A percentile compares a stretch with the other conserved stretches of the same genome.
phyloP scores from a whole-genome alignment of 2,797 vertebrate species.

The Melanotaenia boesemani region DNA sequence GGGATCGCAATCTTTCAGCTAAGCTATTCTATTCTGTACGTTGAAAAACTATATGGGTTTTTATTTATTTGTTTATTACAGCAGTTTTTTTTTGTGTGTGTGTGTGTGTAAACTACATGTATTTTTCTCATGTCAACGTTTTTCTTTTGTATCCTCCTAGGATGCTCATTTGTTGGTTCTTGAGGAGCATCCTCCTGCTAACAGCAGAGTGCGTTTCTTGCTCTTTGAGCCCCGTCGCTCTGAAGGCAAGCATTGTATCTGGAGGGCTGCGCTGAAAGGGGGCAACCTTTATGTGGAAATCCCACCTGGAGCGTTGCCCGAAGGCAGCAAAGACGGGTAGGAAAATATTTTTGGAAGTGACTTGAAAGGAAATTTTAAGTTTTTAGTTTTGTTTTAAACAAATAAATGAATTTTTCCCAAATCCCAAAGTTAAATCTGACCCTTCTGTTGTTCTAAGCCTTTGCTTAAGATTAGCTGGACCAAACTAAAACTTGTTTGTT shows the following conservation, averaged over 20 bases:
- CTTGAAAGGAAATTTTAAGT: not conserved
- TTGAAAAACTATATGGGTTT: slow-evolving; percentile 35
- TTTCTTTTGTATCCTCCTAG: slow-evolving; percentile 64
- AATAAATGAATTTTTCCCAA: not conserved
- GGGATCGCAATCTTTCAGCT: slow-evolving; percentile 99
- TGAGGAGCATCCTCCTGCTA: slow-evolving; percentile 87
- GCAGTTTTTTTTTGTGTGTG: not conserved
- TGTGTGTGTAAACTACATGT: not conserved
- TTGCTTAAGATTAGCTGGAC: not conserved
- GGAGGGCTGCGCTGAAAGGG: slow-evolving; percentile 92
- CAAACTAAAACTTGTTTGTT: not conserved
- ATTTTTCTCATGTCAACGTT: not conserved
- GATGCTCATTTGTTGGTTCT: slow-evolving; percentile 97
- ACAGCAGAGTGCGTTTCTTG: slow-evolving; percentile 90
- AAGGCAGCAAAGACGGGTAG: slow-evolving; percentile 95
- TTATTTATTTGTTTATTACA: not conserved
- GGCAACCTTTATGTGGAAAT: slow-evolving; percentile 94
- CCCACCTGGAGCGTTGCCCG: slow-evolving; percentile 91
- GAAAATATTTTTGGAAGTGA: not conserved
- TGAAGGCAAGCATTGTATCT: slow-evolving; percentile 89
- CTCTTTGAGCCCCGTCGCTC: slow-evolving; percentile 91
- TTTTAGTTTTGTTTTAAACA: not conserved
- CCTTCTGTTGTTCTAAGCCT: not conserved
- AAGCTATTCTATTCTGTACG: slow-evolving; percentile 96
- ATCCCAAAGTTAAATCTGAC: not conserved